These are phyloP conservation scores for Kryptolebias ocellatus DNA, from an alignment of 2,797 vertebrate genomes.

Conservation along the genomic window DNA sequence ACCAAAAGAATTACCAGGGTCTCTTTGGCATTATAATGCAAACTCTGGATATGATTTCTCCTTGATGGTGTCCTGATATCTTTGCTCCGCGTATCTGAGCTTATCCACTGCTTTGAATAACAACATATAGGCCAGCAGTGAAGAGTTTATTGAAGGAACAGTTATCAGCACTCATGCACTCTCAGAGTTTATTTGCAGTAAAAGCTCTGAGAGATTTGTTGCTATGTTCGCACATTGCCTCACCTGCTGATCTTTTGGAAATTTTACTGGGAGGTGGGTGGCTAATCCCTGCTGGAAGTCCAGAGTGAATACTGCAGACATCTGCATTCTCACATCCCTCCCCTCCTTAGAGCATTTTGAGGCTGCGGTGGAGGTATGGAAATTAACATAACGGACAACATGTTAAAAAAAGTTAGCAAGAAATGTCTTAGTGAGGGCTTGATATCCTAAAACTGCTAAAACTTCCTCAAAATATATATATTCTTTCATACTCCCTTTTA, in stretches of 20 bases:
- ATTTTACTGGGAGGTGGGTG: background rate
- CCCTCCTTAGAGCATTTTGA: background rate
- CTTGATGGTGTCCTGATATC: background rate
- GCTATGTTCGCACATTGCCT: background rate
- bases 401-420: background rate
- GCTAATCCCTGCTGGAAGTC: background rate
- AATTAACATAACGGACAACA: background rate
- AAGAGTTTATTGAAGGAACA: background rate
- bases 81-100: background rate
- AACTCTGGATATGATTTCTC: no score
- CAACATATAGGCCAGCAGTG: background rate
- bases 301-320: background rate
- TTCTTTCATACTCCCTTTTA: background rate
- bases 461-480: background rate
- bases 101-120: background rate
- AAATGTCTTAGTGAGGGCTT: no score
- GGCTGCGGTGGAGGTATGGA: background rate
- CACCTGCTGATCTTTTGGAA: constrained; percentile 2
- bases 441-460: background rate
- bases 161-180: background rate
- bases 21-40: no score
- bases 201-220: background rate
- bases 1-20: no score
- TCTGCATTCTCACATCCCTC: background rate
- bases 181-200: background rate